These are phyloP conservation scores for Clamator glandarius DNA, from an alignment of 2,797 vertebrate genomes.

Conservation along the genomic window DNA sequence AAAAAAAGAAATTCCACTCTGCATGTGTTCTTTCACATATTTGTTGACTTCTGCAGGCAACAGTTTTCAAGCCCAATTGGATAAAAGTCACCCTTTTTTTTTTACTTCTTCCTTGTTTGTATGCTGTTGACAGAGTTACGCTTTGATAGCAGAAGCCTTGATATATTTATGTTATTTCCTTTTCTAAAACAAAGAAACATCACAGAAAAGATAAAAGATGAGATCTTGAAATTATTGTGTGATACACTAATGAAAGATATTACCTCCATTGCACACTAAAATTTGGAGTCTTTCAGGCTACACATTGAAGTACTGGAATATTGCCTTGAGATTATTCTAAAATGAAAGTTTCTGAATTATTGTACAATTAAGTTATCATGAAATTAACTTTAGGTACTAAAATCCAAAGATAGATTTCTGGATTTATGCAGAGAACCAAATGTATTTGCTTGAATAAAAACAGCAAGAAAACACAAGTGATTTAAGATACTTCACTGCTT, in stretches of 20 bases:
- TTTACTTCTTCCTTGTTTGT: neutral
- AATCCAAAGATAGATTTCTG: neutral
- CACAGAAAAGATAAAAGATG: neutral
- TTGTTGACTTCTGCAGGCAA: neutral
- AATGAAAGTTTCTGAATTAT: neutral
- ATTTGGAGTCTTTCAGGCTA: neutral
- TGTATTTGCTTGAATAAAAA: neutral
- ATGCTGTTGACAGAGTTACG: neutral
- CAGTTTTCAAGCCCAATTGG: neutral
- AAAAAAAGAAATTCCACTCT: neutral
- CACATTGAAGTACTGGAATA: neutral
- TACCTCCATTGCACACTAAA: neutral
- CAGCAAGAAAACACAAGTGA: neutral
- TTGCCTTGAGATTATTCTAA: neutral
- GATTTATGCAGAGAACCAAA: neutral
- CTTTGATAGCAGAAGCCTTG: neutral
- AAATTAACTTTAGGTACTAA: neutral
- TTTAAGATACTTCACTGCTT: neutral
- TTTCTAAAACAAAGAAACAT: neutral
- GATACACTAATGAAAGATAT: neutral
- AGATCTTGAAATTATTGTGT: neutral
- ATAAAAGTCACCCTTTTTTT: neutral
- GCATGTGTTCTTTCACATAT: neutral
- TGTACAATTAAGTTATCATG: neutral
- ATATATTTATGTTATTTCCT: neutral